A percentile compares a stretch with the other conserved stretches of the same genome.
Conservation (phyloP, 2,113 vertebrate species). For the Corythoichthys haematopterus region DNA sequence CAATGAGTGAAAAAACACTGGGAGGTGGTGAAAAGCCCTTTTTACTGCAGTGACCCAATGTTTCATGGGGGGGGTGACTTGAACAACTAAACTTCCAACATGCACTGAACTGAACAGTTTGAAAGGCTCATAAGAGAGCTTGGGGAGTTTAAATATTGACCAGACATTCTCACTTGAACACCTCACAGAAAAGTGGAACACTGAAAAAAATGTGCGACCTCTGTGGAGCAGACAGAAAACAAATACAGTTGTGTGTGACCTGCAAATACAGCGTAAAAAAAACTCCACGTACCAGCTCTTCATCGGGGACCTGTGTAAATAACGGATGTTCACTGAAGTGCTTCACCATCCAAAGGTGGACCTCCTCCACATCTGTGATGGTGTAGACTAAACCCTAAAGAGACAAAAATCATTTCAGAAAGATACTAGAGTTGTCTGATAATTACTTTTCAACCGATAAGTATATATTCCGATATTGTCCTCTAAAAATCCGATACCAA, state of each 20-base stretch:
- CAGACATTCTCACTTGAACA: background rate
- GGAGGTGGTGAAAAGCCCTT: background rate
- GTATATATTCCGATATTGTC: too few relatives aligned
- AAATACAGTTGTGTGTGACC: slow-evolving; percentile 6
- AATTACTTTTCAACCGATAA: too few relatives aligned
- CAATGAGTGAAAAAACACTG: background rate
- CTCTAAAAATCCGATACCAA: too few relatives aligned
- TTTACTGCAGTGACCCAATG: background rate
- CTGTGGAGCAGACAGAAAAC: slow-evolving; percentile 2
- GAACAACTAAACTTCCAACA: background rate
- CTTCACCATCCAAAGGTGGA: slow-evolving; percentile 85
- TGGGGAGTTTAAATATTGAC: background rate
- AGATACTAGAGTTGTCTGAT: too few relatives aligned
- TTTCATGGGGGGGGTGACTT: too few relatives aligned
- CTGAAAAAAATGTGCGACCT: background rate
- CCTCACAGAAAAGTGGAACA: background rate
- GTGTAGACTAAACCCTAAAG: slow-evolving; percentile 85
- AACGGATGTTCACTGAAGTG: slow-evolving; percentile 85
- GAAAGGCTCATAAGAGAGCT: background rate
- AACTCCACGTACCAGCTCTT: slow-evolving; percentile 76
- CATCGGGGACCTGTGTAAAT: slow-evolving; percentile 74
- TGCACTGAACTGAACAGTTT: background rate
- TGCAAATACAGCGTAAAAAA: slow-evolving; percentile 9
- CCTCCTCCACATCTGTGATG: slow-evolving; percentile 85
- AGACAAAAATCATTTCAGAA: slow-evolving; percentile 14